Evolutionary conservation across 2,888 invertebrate species (phyloP), one percentile per base, ranked within the genome.

Genomic region (Caenorhabditis afra): DNA sequence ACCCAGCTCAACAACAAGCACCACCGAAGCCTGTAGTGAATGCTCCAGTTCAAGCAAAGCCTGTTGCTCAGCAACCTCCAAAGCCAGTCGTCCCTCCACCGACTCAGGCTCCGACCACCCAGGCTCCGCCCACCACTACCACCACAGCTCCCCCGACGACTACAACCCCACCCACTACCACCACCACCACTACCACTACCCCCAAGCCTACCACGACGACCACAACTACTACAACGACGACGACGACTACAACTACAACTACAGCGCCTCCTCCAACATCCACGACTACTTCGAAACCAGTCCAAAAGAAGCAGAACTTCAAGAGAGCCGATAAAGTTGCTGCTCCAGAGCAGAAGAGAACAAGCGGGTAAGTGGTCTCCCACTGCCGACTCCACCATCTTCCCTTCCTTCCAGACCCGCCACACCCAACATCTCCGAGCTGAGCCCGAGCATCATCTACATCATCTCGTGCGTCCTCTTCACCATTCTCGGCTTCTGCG

Each of bases 401-500:
- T 41, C 3, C 41, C 4, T 18, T n/a, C n/a, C 35, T 53, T 57
- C 16, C 57, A 57, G 57, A 39, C 16, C 12, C 2, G 18, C 39
- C 3, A n/a, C 14, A 16, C 16, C 57, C 18, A 7, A 37, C 39
- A 10, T 53, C 5, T 45, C 49, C 22, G 14, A 47, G n/a, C 49
- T 57, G 14, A 41, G 57, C 12, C 49, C 62, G 10, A 55, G 45
- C 41, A 47, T 50, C 11, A 39, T 71, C 20, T 71, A 62, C 47
- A 11, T 49, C 1, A 12, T 29, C 37, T 47, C 71, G 12, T 53
- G 71, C 18, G 49, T 44, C 18, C 62, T 71, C 18, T 71, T 71
- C 64, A 23, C 37, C 10, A n/a, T 71, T 11, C 29, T 64, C 11
- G 71, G 71, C 0, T 1, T 20, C n/a, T 55, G 71, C n/a, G 37